Percentiles rank a stretch among this genome's conserved stretches.
Evolutionary conservation across 1,140 invertebrate genomes (phyloP).

Genomic region (Varroa destructor): DNA sequence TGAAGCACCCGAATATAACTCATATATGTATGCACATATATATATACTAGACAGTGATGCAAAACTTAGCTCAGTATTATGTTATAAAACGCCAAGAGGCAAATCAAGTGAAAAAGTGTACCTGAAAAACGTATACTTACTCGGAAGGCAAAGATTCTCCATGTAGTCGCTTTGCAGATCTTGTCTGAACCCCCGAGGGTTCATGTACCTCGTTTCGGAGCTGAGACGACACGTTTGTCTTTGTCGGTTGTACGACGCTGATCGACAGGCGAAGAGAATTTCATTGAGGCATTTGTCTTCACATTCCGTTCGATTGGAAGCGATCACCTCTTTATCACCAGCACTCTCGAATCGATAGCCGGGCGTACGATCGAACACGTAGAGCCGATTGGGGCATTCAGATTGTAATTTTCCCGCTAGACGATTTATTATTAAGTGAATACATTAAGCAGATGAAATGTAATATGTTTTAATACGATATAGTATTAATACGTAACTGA

Average conservation of each 20-base stretch:
- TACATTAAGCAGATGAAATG: too few relatives aligned
- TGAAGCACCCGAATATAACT: too few relatives aligned
- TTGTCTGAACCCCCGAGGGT: conserved; percentile 59
- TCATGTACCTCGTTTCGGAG: conserved; percentile 63
- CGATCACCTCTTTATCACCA: conserved; percentile 46
- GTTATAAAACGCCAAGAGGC: too few relatives aligned
- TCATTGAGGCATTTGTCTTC: conserved; percentile 78
- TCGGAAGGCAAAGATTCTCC: conserved; percentile 76
- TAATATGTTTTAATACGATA: not conserved
- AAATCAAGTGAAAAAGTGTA: too few relatives aligned
- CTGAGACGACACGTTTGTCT: conserved; percentile 62
- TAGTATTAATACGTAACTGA: not conserved
- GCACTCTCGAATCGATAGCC: conserved; percentile 41
- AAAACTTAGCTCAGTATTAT: too few relatives aligned
- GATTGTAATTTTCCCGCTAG: conserved; percentile 64
- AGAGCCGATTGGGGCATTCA: conserved; percentile 68
- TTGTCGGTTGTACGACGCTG: conserved; percentile 62
- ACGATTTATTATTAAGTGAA: conserved; percentile 33
- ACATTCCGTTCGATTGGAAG: conserved; percentile 65
- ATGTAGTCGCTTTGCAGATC: conserved; percentile 74
- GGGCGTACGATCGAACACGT: conserved; percentile 71
- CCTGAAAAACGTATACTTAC: conserved; percentile 43
- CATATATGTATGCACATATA: too few relatives aligned
- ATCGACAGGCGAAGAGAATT: conserved; percentile 70
- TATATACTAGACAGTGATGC: too few relatives aligned